phyloP scores from a whole-genome alignment of 2,797 vertebrate species.

The Microctenopoma stevenorrisi region DNA sequence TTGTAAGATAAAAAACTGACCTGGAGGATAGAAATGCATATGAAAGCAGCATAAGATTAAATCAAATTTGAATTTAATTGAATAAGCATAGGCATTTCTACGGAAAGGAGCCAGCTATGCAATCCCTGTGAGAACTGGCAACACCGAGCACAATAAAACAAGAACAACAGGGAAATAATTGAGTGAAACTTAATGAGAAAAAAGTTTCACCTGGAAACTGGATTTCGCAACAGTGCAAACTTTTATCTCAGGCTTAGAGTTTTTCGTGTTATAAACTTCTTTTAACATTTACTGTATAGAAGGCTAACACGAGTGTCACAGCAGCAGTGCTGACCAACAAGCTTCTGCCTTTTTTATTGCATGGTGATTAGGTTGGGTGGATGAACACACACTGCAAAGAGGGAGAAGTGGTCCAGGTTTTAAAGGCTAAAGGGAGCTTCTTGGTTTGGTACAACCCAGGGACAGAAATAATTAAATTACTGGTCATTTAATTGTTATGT shows the following conservation, averaged over 20 bases:
- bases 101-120: constrained; percentile 59
- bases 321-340: constrained; percentile 56
- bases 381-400: constrained; percentile 54
- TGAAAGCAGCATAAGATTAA: constrained; percentile 44
- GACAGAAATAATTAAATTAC: constrained; percentile 21
- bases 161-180: constrained; percentile 53
- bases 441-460: constrained; percentile 18
- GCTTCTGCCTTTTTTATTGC: constrained; percentile 52
- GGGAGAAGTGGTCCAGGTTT: constrained; percentile 50
- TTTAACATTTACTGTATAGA: background rate
- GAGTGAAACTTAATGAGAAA: constrained; percentile 53
- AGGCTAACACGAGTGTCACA: constrained; percentile 23
- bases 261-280: background rate
- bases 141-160: constrained; percentile 44
- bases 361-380: constrained; percentile 25
- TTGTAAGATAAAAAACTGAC: constrained; percentile 26
- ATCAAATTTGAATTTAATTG: constrained; percentile 51
- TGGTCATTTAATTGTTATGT: constrained; percentile 6
- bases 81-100: constrained; percentile 61
- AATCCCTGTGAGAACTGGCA: constrained; percentile 50
- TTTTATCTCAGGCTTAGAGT: constrained; percentile 2
- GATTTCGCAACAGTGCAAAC: constrained; percentile 13
- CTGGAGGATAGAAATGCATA: constrained; percentile 27
- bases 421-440: constrained; percentile 28
- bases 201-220: constrained; percentile 34